Conservation (phyloP, 2,113 vertebrate species). For the Clarias macrocephalus region DNA sequence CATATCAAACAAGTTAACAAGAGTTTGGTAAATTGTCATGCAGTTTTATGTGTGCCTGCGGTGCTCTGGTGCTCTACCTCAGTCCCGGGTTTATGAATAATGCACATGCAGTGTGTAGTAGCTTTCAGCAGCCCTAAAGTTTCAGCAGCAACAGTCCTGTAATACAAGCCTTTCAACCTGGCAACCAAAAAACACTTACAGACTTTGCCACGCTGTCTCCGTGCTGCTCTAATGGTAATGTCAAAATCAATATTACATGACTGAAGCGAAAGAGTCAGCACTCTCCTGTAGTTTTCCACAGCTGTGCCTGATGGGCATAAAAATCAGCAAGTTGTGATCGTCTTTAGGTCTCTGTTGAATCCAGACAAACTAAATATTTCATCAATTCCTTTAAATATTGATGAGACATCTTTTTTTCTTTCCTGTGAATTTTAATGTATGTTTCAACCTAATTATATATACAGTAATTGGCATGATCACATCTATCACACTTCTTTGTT, state of each 20-base stretch:
- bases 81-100: conserved; percentile 40
- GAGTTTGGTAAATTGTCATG: background rate
- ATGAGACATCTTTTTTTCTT: conserved; percentile 28
- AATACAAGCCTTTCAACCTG: conserved; percentile 5
- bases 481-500: background rate
- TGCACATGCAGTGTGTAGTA: conserved; percentile 20
- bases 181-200: background rate
- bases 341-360: conserved; percentile 42
- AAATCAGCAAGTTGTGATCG: conserved; percentile 28
- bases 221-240: too few species aligned
- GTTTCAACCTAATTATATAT: background rate
- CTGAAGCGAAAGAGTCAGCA: background rate
- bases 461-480: background rate
- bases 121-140: conserved; percentile 17
- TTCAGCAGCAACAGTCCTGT: background rate
- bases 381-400: conserved; percentile 43
- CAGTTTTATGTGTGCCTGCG: background rate
- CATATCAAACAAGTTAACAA: background rate
- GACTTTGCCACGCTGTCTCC: too few species aligned
- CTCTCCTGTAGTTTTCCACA: conserved; percentile 16
- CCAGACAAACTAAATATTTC: conserved; percentile 43
- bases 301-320: conserved; percentile 19
- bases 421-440: background rate
- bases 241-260: conserved; percentile 4
- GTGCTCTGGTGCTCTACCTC: background rate